phyloP scores from a whole-genome alignment of 23 tunicate species.

The Botrylloides violaceus region DNA sequence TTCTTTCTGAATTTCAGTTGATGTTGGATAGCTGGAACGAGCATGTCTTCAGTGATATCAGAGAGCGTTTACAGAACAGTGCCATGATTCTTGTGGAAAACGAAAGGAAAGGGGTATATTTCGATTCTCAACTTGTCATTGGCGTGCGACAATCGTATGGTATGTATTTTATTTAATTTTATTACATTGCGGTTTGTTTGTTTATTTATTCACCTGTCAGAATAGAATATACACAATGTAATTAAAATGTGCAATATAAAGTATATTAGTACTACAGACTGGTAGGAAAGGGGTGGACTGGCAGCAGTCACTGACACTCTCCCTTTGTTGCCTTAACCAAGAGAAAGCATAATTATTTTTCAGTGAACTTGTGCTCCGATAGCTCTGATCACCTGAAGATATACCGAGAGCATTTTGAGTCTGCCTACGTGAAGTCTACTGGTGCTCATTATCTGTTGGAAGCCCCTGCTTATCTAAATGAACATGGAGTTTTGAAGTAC shows the following conservation, averaged over 20 bases:
- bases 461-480: constrained; percentile 45
- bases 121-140: constrained; percentile 78
- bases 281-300: too few relatives aligned
- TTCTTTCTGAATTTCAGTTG: constrained; percentile 38
- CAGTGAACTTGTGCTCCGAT: constrained; percentile 67
- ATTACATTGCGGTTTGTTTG: neutral
- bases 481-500: constrained; percentile 64
- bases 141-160: constrained; percentile 92
- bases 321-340: too few relatives aligned
- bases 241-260: neutral
- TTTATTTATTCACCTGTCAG: neutral
- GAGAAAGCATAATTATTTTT: too few relatives aligned
- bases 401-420: constrained; percentile 72
- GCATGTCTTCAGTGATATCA: constrained; percentile 36
- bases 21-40: constrained; percentile 75
- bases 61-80: constrained; percentile 42
- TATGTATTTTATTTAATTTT: constrained; percentile 2
- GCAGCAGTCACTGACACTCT: too few relatives aligned
- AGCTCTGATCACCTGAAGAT: constrained; percentile 42
- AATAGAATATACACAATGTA: neutral
- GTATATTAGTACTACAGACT: neutral
- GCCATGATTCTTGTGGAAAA: constrained; percentile 59
- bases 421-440: constrained; percentile 48
- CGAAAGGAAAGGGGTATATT: constrained; percentile 60
- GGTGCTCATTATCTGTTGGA: constrained; percentile 43